A percentile compares a stretch with the other conserved stretches of the same genome.
These are phyloP conservation scores for Drosophila repletoides DNA, from an alignment of 1,140 invertebrate genomes.

Conservation along the genomic window DNA sequence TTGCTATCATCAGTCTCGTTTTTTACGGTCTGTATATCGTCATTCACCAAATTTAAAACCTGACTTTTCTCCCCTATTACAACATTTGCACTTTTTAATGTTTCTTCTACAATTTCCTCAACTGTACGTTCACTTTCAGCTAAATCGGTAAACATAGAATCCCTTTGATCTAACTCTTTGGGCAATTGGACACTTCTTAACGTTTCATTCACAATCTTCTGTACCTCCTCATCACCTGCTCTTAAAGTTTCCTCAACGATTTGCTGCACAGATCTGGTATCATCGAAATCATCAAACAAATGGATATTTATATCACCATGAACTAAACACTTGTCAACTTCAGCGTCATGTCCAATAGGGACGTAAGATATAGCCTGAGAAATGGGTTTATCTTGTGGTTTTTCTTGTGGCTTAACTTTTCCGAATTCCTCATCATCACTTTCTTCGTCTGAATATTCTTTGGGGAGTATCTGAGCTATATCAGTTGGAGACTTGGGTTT, in stretches of 20 bases:
- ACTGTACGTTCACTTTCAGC: constrained; percentile 36
- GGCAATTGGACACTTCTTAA: constrained; percentile 38
- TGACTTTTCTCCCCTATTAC: not conserved
- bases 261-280: constrained; percentile 58
- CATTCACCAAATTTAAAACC: not conserved
- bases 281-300: constrained; percentile 3
- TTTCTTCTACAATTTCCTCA: constrained; percentile 63
- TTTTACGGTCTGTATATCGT: not conserved
- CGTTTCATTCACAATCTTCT: constrained; percentile 64
- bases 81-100: constrained; percentile 39
- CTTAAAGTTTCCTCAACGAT: constrained; percentile 69
- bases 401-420: too few relatives aligned
- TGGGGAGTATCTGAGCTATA: too few relatives aligned
- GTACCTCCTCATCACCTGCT: constrained; percentile 60
- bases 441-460: constrained; percentile 10
- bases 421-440: not conserved
- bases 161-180: not conserved
- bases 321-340: not conserved
- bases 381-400: not conserved
- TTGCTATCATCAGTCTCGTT: constrained; percentile 1
- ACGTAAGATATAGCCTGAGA: too few relatives aligned
- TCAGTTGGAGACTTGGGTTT: too few relatives aligned
- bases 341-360: not conserved
- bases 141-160: not conserved
- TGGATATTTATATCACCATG: not conserved